Conservation (phyloP, 2,888 invertebrate genomes). For the Cryptops parisi region DNA sequence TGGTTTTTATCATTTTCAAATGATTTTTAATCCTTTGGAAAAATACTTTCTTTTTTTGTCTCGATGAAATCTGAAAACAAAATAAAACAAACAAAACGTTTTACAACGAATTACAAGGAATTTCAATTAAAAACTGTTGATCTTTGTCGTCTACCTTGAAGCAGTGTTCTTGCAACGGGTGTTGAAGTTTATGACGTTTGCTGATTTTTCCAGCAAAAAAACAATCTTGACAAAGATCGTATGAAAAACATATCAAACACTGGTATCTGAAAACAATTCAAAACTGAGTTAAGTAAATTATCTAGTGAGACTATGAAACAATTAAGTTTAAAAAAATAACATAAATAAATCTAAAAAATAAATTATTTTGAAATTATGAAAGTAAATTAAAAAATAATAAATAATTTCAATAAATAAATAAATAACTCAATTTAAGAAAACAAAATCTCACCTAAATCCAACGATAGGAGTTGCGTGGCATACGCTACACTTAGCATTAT, state of each 20-base stretch:
- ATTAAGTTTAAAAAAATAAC: no score
- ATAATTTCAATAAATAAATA: no score
- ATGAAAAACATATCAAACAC: slow-evolving; percentile 48
- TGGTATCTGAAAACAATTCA: slow-evolving; percentile 37
- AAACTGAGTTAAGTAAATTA: no score
- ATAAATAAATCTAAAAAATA: no score
- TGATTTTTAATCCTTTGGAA: slow-evolving; percentile 34
- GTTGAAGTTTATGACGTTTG: slow-evolving; percentile 47
- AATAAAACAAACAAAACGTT: no score
- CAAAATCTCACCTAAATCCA: slow-evolving; percentile 22
- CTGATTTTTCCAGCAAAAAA: slow-evolving; percentile 46
- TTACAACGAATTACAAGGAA: neutral
- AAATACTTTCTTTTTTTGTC: slow-evolving; percentile 33
- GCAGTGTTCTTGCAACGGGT: slow-evolving; percentile 50
- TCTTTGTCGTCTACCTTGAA: slow-evolving; percentile 35
- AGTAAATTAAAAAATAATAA: no score
- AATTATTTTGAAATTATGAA: no score
- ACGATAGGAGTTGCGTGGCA: slow-evolving; percentile 16
- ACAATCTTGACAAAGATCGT: slow-evolving; percentile 52
- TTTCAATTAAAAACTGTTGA: no score
- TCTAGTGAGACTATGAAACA: no score
- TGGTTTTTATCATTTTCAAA: slow-evolving; percentile 23
- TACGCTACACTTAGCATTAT: slow-evolving; percentile 13
- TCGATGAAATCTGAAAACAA: slow-evolving; percentile 30
- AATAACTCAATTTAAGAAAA: no score